These are phyloP conservation scores for Megaceryle torquata DNA, from an alignment of 2,113 vertebrate genomes.

Conservation along the genomic window DNA sequence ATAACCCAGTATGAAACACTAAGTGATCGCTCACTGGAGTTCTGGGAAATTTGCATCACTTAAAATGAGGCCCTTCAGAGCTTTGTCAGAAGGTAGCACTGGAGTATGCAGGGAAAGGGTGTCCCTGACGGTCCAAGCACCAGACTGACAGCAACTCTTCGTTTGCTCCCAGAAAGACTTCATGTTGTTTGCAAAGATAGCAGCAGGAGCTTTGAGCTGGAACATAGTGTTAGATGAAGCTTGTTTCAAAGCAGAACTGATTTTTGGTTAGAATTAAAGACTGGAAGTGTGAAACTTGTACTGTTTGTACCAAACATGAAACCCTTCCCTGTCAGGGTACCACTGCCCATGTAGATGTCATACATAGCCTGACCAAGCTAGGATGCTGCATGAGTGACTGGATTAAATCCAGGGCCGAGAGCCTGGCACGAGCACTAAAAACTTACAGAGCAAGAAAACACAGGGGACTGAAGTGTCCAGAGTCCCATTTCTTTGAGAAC, in stretches of 20 bases:
- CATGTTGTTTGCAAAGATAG: background rate
- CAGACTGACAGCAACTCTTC: background rate
- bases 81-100: background rate
- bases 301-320: background rate
- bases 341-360: background rate
- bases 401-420: background rate
- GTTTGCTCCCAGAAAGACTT: background rate
- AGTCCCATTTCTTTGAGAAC: background rate
- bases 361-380: background rate
- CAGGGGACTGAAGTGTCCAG: background rate
- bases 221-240: background rate
- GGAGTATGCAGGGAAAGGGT: background rate
- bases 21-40: background rate
- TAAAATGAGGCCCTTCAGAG: background rate
- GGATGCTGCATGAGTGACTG: background rate
- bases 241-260: background rate
- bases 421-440: background rate
- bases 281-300: background rate
- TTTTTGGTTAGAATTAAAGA: background rate
- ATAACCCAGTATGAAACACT: background rate
- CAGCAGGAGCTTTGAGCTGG: background rate
- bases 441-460: background rate
- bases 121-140: background rate
- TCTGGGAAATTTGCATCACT: background rate
- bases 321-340: background rate